Evolutionary conservation across 2,888 invertebrate genomes (phyloP), one percentile per base, ranked within the genome.

Genomic region (Drosophila paranaensis): DNA sequence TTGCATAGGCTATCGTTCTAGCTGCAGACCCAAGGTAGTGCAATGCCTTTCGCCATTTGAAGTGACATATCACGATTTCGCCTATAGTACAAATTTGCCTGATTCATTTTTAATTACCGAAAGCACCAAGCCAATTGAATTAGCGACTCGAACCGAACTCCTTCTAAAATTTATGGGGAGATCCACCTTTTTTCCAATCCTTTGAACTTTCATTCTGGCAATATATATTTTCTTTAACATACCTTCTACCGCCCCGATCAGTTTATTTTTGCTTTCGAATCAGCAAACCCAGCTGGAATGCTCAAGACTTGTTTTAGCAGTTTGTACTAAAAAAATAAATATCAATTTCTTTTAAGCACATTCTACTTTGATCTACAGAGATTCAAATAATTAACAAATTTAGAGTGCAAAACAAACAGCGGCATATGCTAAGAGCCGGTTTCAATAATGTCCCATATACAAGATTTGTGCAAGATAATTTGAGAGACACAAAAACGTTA

Each of bases 1-100:
- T 27, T 11, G 43, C 33, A 27, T 20, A 40, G 42, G 62, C 63
- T 62, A 51, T 48, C 79, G 51, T 68, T 79, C 76, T 79, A 58
- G 57, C 79, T 68, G 54, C 57, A 60, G 56, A 40, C 58, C 80
- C 79, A 76, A 76, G 76, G 76, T 64, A 55, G 45, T 40, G 9
- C 50, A 51, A 67, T 63, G 75, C 76, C 76, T 76, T 76, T 76
- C 70, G 61, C 80, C 30, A 70, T 56, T 50, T 55, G 1, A 35
- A 37, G 51, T 76, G 76, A 60, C 76, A 76, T 79, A 76, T 79
- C 76, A 76, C 76, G 76, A 79, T 42, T 74, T 54, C 60, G 39
- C 48, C 71, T 60, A 16, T 42, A 55, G 37, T 65, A 25, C 46
- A 57, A 27, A 46, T 54, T 58, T 53, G 58, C 55, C 66, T 54